Conservation (phyloP, 2,888 invertebrate genomes). For the Gortyna flavago region DNA sequence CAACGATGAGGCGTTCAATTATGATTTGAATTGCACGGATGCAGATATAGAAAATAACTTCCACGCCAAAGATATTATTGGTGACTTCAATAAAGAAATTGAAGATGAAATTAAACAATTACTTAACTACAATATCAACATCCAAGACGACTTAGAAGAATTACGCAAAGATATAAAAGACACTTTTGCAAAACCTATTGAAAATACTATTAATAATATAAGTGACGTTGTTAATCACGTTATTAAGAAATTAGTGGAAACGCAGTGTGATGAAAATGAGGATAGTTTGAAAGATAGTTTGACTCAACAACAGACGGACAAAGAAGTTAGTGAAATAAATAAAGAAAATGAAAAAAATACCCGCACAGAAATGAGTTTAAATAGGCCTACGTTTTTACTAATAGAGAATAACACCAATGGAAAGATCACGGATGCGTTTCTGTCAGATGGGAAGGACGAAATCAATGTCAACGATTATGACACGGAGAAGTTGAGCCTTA, state of each 20-base stretch:
- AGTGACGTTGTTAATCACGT: conserved; percentile 89
- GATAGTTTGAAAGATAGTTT: conserved; percentile 57
- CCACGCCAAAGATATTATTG: conserved; percentile 88
- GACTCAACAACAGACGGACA: conserved; percentile 64
- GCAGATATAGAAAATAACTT: conserved; percentile 88
- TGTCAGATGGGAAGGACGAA: conserved; percentile 91
- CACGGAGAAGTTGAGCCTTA: conserved; percentile 82
- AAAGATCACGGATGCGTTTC: conserved; percentile 90
- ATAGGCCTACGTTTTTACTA: conserved; percentile 86
- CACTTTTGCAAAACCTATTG: conserved; percentile 86
- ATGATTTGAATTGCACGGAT: conserved; percentile 79
- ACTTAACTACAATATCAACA: conserved; percentile 86
- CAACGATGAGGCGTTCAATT: conserved; percentile 73
- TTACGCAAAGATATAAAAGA: conserved; percentile 88
- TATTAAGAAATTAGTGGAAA: conserved; percentile 87
- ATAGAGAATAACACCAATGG: conserved; percentile 82
- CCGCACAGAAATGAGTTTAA: conserved; percentile 84
- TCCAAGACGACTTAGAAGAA: conserved; percentile 87
- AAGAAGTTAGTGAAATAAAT: conserved; percentile 75
- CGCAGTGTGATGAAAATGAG: conserved; percentile 76
- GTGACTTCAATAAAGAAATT: conserved; percentile 91
- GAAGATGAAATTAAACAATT: conserved; percentile 90
- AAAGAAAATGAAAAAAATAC: conserved; percentile 84
- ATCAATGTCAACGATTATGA: conserved; percentile 85
- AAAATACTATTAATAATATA: conserved; percentile 88